Base-by-base conservation (phyloP, 2,888 invertebrate genomes). In the Homarus gammarus region DNA sequence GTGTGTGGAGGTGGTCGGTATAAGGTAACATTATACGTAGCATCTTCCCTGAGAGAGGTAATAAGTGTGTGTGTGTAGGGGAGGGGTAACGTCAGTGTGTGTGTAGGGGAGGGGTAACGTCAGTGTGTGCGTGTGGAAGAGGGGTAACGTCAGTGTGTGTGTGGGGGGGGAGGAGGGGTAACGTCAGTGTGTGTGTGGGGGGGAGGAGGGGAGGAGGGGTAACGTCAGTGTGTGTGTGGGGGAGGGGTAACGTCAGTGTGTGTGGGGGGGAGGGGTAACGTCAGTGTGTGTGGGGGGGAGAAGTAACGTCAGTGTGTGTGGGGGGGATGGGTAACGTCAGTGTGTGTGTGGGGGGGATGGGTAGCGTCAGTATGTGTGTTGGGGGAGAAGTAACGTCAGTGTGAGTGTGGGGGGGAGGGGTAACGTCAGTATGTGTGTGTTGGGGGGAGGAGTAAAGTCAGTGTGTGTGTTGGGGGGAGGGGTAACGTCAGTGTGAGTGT, bases 281-380 rank as follows among this genome's bases (percentile, higher is more conserved):
- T 44, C 6, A 12, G 75, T 77, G 75, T 44, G 75, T 77, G 75
- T 77, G 49, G 38, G 75, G 27, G 27, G 77, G n/a, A 77, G 18
- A 75, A 0, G 75, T 1, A 49, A n/a, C 40, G 44, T 77, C 6
- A 12, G 56, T 78, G 78, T 78, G 51, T 56, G 49, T n/a, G 56
- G 15, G 77, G 77, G 77, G 77, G 77, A 77, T 77, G 77, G 49
- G 77, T 77, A 77, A 44, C 49, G 77, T 77, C 49, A 44, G 77
- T 56, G 56, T 51, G 56, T 56, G 51, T 51, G 78, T n/a, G 56
- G 15, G 68, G 27, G 6, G 70, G 27, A 12, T 70, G 33, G 27
- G 8, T n/a, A 2, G 27, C 5, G 70, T 12, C 15, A 6, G 64
- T 6, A 64, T 0, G n/a, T 1, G 64, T 6, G n/a, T 64, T 61